A percentile compares a stretch with the other conserved stretches of the same genome.
Evolutionary conservation across 2,888 invertebrate genomes (phyloP).

Genomic region (Drosophila phalerata): DNA sequence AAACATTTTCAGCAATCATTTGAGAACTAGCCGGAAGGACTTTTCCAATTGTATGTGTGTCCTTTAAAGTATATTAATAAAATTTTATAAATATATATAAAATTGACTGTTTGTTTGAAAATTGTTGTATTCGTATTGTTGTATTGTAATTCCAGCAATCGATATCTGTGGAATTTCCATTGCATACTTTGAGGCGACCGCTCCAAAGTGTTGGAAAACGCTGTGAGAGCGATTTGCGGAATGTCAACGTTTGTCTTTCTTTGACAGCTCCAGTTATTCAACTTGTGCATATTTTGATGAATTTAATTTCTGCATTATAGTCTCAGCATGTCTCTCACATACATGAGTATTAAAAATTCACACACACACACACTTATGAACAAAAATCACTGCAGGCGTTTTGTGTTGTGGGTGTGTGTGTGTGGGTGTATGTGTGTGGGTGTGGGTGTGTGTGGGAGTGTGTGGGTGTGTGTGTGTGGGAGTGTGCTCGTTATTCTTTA

Average conservation of each 20-base stretch:
- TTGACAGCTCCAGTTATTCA: constrained; percentile 57
- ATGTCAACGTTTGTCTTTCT: constrained; percentile 31
- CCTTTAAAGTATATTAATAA: constrained; percentile 28
- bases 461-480: background rate
- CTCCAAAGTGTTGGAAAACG: constrained; percentile 12
- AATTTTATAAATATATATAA: constrained; percentile 21
- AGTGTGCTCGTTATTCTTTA: constrained; percentile 9
- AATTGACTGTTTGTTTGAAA: background rate
- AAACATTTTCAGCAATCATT: constrained; percentile 41
- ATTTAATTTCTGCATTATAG: constrained; percentile 69
- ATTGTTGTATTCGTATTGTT: background rate
- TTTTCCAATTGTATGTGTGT: constrained; percentile 21
- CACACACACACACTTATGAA: constrained; percentile 13
- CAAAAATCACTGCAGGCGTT: constrained; percentile 70
- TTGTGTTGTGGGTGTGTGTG: constrained; percentile 2
- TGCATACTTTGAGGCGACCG: constrained; percentile 9
- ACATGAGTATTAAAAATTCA: constrained; percentile 11
- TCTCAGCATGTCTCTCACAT: constrained; percentile 35
- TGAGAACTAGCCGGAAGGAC: constrained; percentile 60
- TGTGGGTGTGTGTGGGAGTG: background rate
- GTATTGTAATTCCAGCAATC: background rate
- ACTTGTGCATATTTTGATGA: constrained; percentile 74
- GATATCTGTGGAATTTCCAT: constrained; percentile 11
- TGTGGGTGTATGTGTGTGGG: background rate
- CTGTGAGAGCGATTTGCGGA: constrained; percentile 15